Evolutionary conservation across 2,888 invertebrate species (phyloP).

Genomic region (Mesorhabditis spiculigera): DNA sequence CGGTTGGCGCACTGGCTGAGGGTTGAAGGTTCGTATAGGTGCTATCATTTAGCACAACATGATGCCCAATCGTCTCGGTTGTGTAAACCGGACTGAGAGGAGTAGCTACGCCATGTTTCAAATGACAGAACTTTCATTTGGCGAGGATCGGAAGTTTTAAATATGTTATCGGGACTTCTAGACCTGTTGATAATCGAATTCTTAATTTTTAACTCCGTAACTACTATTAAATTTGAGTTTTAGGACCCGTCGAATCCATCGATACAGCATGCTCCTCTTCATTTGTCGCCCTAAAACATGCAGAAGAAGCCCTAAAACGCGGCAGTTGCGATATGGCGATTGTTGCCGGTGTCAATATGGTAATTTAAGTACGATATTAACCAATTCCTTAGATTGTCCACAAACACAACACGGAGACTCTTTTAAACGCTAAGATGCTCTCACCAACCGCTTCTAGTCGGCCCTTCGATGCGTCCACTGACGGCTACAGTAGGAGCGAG

Average conservation of each 20-base stretch:
- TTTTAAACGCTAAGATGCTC: background rate
- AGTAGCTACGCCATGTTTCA: too few species aligned
- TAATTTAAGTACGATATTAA: conserved; percentile 14
- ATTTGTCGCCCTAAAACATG: conserved; percentile 65
- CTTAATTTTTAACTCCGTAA: conserved; percentile 55
- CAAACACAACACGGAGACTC: background rate
- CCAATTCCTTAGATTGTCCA: background rate
- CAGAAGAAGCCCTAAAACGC: conserved; percentile 68
- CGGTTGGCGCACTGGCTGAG: conserved; percentile 88
- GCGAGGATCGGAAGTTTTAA: too few species aligned
- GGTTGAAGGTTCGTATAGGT: conserved; percentile 67
- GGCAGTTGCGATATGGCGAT: conserved; percentile 41
- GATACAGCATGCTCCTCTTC: conserved; percentile 97
- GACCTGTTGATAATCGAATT: background rate
- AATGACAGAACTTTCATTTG: too few species aligned
- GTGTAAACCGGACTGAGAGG: background rate
- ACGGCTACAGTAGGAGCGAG: conserved; percentile 58
- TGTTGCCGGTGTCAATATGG: conserved; percentile 54
- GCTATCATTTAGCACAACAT: too few species aligned
- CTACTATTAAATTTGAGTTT: background rate
- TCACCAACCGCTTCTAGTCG: conserved; percentile 32
- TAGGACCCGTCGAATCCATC: conserved; percentile 81
- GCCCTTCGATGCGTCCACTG: conserved; percentile 56
- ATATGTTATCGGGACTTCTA: too few species aligned
- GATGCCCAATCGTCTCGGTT: background rate